Evolutionary conservation across 2,113 vertebrate genomes (phyloP).

Genomic region (Bungarus multicinctus): DNA sequence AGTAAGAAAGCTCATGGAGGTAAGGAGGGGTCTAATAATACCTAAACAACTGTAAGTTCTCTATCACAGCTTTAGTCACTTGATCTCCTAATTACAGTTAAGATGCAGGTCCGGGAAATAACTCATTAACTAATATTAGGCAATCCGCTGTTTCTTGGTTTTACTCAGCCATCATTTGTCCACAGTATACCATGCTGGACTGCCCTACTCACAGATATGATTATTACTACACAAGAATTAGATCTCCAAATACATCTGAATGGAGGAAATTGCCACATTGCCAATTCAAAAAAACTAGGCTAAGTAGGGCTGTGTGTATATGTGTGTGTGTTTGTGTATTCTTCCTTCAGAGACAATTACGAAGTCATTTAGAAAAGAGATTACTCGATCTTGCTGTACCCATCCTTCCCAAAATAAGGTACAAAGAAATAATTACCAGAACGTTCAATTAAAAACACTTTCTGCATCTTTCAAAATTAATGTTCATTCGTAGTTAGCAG

Average conservation of each 20-base stretch:
- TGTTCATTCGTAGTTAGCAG: conserved; percentile 43
- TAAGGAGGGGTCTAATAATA: neutral
- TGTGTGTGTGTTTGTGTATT: neutral
- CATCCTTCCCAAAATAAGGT: neutral
- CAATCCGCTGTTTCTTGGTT: neutral
- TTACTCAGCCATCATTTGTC: neutral
- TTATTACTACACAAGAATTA: neutral
- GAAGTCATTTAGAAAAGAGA: neutral
- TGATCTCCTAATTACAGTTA: neutral
- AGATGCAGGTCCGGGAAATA: neutral
- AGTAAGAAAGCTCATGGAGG: neutral
- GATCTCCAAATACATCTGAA: neutral
- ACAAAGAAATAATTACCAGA: neutral
- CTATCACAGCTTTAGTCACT: neutral
- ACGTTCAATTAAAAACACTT: conserved; percentile 27
- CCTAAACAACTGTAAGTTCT: neutral
- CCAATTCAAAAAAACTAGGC: neutral
- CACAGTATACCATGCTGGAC: neutral
- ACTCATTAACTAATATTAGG: neutral
- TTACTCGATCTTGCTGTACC: neutral
- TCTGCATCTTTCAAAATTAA: conserved; percentile 29
- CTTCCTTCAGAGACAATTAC: neutral
- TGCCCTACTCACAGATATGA: neutral
- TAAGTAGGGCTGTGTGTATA: neutral
- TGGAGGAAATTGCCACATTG: neutral